Base-by-base conservation (phyloP, 2,113 vertebrate species). In the Lasiurus borealis region DNA sequence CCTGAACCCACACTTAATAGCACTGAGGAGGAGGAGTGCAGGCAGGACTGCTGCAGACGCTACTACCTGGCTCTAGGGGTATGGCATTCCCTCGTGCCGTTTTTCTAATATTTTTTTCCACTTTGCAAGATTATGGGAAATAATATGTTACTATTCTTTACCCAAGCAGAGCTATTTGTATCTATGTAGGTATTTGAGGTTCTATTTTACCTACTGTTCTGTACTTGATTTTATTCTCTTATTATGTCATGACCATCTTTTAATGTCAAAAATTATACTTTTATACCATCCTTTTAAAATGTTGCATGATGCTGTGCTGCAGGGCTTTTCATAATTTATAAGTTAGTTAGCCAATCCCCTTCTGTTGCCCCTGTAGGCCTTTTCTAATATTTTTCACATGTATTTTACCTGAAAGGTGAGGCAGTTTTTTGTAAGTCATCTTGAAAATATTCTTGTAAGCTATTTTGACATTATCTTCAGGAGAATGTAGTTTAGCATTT, bases 101-200 rank as follows among this genome's bases (percentile, higher is more conserved):
- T 83, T 82, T 59, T 34, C 46, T 71, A 29, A 18, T 85, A 34
- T 40, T 34, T 40, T 50, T 68, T 16, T 40, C 31, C 36, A 59
- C 29, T 80, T 95, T 69, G 34, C 29, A 64, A 86, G 23, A n/a
- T 62, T 48, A 34, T 84, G 44, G 83, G 64, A 92, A 86, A 89
- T 14, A 94, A 18, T 69, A 5, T 57, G 54, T 6, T 73, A 68
- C 72, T 8, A 64, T 48, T 62, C 44, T 27, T 87, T 73, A 50
- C 34, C 50, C 75, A 71, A 76, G 64, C n/a, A 44, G 57, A 92
- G 27, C 21, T 31, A 8, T 57, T 44, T 88, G 13, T 52, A 10
- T 14, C 3, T 48, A 48, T 31, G 18, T 69, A 12, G 18, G 10
- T 90, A 25, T 82, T 88, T 44, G 44, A 78, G n/a, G 52, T 85